A percentile compares a stretch with the other conserved stretches of the same genome.
phyloP scores from a whole-genome alignment of 1,140 invertebrate genomes.

The Drosophila arizonae region DNA sequence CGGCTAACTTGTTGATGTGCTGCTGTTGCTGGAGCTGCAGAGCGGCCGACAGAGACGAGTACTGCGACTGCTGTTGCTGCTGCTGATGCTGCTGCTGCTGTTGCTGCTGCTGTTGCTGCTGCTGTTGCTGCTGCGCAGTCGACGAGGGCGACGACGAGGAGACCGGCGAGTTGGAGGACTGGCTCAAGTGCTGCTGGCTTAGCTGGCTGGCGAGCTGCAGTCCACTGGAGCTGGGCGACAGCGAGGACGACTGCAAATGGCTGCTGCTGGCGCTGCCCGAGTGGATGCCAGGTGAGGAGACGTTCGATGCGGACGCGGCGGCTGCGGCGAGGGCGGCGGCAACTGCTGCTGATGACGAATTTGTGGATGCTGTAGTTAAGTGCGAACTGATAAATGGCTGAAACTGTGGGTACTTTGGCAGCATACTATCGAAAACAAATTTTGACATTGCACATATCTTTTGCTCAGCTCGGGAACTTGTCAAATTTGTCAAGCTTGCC shows the following conservation, averaged over 20 bases:
- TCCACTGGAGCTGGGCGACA: conserved; percentile 67
- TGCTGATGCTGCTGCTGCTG: conserved; percentile 51
- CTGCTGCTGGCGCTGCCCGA: conserved; percentile 52
- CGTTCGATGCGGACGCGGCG: conserved; percentile 64
- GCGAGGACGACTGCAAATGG: conserved; percentile 82
- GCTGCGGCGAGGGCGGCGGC: conserved; percentile 81
- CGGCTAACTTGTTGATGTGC: conserved; percentile 76
- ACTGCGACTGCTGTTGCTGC: conserved; percentile 67
- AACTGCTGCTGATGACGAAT: conserved; percentile 85
- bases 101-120: conserved; percentile 53
- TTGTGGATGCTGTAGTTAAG: conserved; percentile 84
- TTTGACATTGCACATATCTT: conserved; percentile 92
- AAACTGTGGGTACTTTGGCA: conserved; percentile 96
- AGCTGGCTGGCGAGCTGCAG: conserved; percentile 50
- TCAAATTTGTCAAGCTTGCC: conserved; percentile 19
- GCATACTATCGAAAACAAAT: conserved; percentile 98
- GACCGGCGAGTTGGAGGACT: conserved; percentile 78
- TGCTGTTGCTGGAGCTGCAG: conserved; percentile 78
- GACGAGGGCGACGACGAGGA: conserved; percentile 79
- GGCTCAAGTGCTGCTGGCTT: conserved; percentile 65
- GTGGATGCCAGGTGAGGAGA: conserved; percentile 74
- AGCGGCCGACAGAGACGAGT: conserved; percentile 74
- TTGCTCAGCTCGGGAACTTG: conserved; percentile 65
- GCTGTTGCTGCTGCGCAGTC: conserved; percentile 54
- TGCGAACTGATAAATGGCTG: conserved; percentile 85